Base-by-base conservation (phyloP, 2,888 invertebrate species). In the Pelosia muscerda region DNA sequence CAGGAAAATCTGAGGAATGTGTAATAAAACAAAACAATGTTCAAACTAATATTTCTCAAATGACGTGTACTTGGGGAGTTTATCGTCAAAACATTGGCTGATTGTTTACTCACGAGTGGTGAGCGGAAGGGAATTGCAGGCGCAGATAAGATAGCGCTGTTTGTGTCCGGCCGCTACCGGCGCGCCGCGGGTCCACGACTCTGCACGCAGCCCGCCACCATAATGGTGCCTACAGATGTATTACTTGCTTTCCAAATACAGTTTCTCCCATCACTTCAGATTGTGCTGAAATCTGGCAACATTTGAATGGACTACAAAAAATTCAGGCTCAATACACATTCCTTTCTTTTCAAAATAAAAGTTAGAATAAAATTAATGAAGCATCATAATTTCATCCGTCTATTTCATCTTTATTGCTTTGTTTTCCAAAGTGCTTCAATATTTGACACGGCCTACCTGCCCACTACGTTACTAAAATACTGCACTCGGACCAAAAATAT, bases 111-210 rank as follows among this genome's bases (percentile, higher is more conserved):
- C 19, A 56, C n/a, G 56, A 49, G 49, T 63, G 31, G 26, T 34
- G 53, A 66, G 63, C 71, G 76, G 74, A 74, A 71, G 68, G 58
- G 64, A 68, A 73, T 68, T 67, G 69, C 68, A 72, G 38, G 42
- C 31, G n/a, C 25, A 49, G 76, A 76, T 75, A 74, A 77, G 73
- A 79, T 77, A 75, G 68, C 58, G 34, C 53, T n/a, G 60, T 62
- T 34, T 31, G 42, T 59, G 57, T 62, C 62, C 62, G 62, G 28
- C 62, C 62, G 31, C 23, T 54, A 54, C 49, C 53, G 62, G 8
- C 1, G 1, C n/a, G 19, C n/a, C n/a, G n/a, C n/a, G n/a, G n/a
- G n/a, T n/a, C n/a, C n/a, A n/a, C n/a, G n/a, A n/a, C n/a, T n/a
- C n/a, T n/a, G n/a, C n/a, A n/a, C n/a, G n/a, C n/a, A n/a, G n/a